Evolutionary conservation across 2,113 vertebrate species (phyloP).

Genomic region (Axis porcinus): DNA sequence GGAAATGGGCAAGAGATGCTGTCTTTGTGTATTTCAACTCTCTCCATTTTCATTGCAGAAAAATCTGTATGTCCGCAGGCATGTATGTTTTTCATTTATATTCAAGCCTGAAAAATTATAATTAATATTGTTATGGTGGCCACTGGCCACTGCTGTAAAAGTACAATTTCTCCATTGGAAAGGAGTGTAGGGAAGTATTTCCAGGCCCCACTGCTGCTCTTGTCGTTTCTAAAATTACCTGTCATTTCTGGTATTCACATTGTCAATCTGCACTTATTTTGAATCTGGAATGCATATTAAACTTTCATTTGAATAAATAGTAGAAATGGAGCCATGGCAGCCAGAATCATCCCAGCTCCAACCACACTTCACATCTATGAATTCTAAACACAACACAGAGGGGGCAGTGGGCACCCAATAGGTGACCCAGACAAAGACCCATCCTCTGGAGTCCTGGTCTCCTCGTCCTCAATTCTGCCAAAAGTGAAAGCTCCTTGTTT

Average conservation of each 20-base stretch:
- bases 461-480: not conserved
- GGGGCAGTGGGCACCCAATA: not conserved
- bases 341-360: not conserved
- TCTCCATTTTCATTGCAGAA: not conserved
- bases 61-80: not conserved
- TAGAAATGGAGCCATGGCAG: not conserved
- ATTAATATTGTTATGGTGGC: not conserved
- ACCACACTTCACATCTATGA: not conserved
- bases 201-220: not conserved
- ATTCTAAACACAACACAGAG: not conserved
- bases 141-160: not conserved
- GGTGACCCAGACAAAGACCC: not conserved
- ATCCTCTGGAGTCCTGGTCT: not conserved
- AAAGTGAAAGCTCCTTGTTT: not conserved
- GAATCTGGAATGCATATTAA: slow-evolving; percentile 31
- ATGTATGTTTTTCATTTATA: not conserved
- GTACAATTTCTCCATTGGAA: not conserved
- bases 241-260: slow-evolving; percentile 35
- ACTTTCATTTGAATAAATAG: slow-evolving; percentile 44
- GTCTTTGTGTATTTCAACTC: not conserved
- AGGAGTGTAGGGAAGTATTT: not conserved
- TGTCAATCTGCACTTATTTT: slow-evolving; percentile 27
- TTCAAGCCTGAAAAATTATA: not conserved
- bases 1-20: not conserved
- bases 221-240: slow-evolving; percentile 41